phyloP scores from a whole-genome alignment of 1,140 invertebrate genomes.

The Ostrea denselamellosa region DNA sequence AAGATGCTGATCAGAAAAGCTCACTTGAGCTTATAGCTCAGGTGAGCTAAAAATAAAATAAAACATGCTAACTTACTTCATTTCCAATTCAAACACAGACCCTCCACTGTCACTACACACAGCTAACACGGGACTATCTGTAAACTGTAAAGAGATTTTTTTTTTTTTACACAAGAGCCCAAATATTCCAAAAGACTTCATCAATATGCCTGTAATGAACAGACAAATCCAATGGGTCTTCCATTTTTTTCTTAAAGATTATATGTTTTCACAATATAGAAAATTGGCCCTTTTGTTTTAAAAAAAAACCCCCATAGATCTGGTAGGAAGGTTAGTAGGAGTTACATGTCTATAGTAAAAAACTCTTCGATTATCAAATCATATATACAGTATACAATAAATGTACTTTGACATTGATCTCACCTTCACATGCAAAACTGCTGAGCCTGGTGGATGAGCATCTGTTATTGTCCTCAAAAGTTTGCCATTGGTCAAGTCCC shows the following conservation, averaged over 20 bases:
- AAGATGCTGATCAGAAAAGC: background rate
- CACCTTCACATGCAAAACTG: conserved; percentile 91
- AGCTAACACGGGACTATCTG: conserved; percentile 87
- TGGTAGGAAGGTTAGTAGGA: too few relatives aligned
- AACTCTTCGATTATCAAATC: too few relatives aligned
- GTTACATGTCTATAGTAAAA: too few relatives aligned
- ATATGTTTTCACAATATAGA: too few relatives aligned
- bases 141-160: conserved; percentile 82
- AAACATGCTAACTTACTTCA: conserved; percentile 81
- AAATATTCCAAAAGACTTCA: too few relatives aligned
- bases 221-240: too few relatives aligned
- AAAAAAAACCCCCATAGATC: too few relatives aligned
- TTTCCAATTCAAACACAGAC: conserved; percentile 97
- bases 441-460: conserved; percentile 91
- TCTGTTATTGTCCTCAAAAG: conserved; percentile 90
- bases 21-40: too few relatives aligned
- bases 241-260: too few relatives aligned
- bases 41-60: too few relatives aligned
- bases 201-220: too few relatives aligned
- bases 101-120: conserved; percentile 96
- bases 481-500: conserved; percentile 80
- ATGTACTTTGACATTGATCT: background rate
- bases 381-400: background rate
- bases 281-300: too few relatives aligned
- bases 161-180: background rate